These are phyloP conservation scores for Calidris pugnax DNA, from an alignment of 2,113 vertebrate genomes.

Conservation along the genomic window DNA sequence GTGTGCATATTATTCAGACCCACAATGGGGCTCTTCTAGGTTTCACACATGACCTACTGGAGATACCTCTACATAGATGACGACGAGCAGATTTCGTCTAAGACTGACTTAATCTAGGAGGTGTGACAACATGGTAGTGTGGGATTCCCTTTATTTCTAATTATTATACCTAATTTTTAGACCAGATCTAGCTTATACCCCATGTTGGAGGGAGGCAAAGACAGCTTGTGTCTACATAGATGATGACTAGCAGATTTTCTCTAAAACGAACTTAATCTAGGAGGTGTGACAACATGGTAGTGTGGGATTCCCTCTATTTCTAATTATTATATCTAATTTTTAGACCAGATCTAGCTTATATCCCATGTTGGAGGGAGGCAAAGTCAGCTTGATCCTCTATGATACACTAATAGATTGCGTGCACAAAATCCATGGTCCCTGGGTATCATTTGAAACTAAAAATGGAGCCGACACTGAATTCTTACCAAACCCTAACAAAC, in stretches of 20 bases:
- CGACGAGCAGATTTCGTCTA: neutral
- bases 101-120: neutral
- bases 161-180: neutral
- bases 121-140: neutral
- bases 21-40: neutral
- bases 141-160: neutral
- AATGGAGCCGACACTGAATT: neutral
- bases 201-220: neutral
- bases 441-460: neutral
- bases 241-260: neutral
- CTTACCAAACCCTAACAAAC: neutral
- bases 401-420: fast-evolving
- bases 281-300: neutral
- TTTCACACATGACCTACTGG: neutral
- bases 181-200: fast-evolving
- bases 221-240: neutral
- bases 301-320: neutral
- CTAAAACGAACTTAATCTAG: neutral
- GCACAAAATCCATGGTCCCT: neutral
- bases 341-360: neutral
- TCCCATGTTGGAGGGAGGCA: fast-evolving
- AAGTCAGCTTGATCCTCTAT: neutral
- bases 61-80: neutral
- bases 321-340: neutral
- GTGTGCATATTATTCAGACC: neutral